Conservation (phyloP, 2,888 invertebrate species). For the Drosophila vallismaia region DNA sequence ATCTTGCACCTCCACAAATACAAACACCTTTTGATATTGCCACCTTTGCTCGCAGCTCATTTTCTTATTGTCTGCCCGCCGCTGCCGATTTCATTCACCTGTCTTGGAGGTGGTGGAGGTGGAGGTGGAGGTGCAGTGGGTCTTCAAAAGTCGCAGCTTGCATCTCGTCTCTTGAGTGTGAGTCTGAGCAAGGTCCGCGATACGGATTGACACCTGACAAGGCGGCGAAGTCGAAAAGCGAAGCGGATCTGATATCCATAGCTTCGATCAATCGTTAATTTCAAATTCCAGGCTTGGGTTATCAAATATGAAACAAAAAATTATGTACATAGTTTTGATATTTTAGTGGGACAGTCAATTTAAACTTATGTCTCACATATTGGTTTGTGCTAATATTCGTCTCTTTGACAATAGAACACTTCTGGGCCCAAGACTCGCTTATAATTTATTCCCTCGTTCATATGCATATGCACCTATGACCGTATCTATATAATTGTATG, state of each 20-base stretch:
- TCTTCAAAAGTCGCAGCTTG: constrained; percentile 53
- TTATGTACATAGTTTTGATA: too few relatives aligned
- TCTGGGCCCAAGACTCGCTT: background rate
- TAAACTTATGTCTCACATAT: too few relatives aligned
- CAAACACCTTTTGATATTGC: constrained; percentile 48
- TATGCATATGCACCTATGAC: constrained; percentile 37
- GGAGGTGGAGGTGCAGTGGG: constrained; percentile 5
- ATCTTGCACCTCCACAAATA: constrained; percentile 50
- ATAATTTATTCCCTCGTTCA: constrained; percentile 40
- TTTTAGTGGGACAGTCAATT: too few relatives aligned
- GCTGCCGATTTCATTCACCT: constrained; percentile 49
- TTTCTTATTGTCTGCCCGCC: constrained; percentile 69
- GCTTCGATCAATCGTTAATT: background rate
- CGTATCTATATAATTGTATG: constrained; percentile 68
- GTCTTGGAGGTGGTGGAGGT: background rate
- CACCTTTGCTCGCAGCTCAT: constrained; percentile 54
- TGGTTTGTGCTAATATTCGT: too few relatives aligned
- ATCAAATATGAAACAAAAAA: too few relatives aligned
- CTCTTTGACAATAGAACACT: too few relatives aligned
- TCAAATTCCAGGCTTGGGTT: too few relatives aligned
- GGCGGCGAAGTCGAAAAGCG: constrained; percentile 35
- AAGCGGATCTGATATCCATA: constrained; percentile 25
- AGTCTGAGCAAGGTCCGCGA: constrained; percentile 24
- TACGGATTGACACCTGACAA: constrained; percentile 72
- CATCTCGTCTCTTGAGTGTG: constrained; percentile 14